Percentiles rank a stretch among this genome's conserved stretches.
Evolutionary conservation across 2,797 vertebrate species (phyloP).

Genomic region (Lepus townsendii): DNA sequence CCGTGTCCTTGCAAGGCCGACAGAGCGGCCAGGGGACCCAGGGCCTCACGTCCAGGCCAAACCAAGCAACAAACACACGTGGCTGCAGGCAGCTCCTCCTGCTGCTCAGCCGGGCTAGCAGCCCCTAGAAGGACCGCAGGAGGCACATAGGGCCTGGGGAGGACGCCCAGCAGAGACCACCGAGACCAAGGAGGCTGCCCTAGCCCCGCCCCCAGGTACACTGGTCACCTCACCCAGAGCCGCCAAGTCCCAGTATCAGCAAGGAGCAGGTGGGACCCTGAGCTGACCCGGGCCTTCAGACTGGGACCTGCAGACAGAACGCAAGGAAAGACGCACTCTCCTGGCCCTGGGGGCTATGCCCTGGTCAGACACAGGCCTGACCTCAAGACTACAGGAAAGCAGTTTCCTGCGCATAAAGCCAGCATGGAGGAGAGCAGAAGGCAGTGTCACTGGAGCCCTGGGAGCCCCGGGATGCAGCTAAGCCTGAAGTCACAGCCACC

Average conservation of each 20-base stretch:
- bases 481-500: neutral
- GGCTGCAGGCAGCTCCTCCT: neutral
- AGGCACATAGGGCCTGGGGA: too few species aligned
- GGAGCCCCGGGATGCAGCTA: neutral
- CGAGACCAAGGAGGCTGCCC: neutral
- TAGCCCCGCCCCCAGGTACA: neutral
- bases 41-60: neutral
- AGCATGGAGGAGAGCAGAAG: neutral
- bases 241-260: neutral
- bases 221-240: too few species aligned
- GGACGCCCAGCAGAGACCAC: neutral
- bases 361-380: neutral
- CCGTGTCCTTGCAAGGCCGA: neutral
- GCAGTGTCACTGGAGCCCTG: neutral
- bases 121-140: neutral
- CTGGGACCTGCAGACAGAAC: too few species aligned
- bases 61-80: accelerated
- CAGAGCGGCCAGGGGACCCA: neutral
- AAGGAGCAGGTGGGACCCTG: neutral
- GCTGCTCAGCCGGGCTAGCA: neutral
- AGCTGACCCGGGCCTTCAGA: neutral
- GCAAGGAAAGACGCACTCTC: neutral
- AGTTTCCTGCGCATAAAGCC: neutral
- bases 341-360: neutral
- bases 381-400: neutral